Evolutionary conservation across 2,888 invertebrate genomes (phyloP), one percentile per base, ranked within the genome.

Genomic region (Polymixis flavicincta): DNA sequence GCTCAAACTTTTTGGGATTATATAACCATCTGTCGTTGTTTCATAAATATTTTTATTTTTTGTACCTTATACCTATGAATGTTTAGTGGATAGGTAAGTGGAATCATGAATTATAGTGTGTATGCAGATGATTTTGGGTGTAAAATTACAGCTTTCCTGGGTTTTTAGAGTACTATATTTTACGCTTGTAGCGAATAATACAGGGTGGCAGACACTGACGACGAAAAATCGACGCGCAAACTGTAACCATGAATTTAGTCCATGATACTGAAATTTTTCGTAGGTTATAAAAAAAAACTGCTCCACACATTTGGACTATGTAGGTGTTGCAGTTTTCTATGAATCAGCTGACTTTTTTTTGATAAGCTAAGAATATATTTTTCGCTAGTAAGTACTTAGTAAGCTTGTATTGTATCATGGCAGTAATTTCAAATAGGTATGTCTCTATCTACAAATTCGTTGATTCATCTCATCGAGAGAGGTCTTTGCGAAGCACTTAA

Each of bases 1-100:
- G 52, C 92, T 90, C 94, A 95, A 96, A 92, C 82, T 92, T 88
- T 89, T 67, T 13, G 17, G 45, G 74, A 76, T 84, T 74, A 72
- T 19, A 32, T 54, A 9, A 32, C 37, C 52, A 71, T 74, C 54
- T 66, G 60, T 80, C n/a, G 25, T 59, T 65, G 7, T 76, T 64
- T 59, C 0, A 2, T 6, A 11, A 19, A 25, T 19, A 6, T 13
- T 1, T 8, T 22, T 25, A 19, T 60, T 48, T 28, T 25, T 2
- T 28, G 9, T 2, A 19, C 22, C n/a, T 32, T n/a, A 28, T 54
- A 42, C 42, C 42, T 42, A 42, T 54, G 13, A 8, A 42, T 32
- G 22, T 66, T 52, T 42, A n/a, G 45, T 45, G 19, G 42, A 11
- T 42, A 42, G 42, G 42, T 42, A 42, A 25, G 6, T 22, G 13